phyloP scores from a whole-genome alignment of 2,888 invertebrate genomes.

The Saturnia japonica region DNA sequence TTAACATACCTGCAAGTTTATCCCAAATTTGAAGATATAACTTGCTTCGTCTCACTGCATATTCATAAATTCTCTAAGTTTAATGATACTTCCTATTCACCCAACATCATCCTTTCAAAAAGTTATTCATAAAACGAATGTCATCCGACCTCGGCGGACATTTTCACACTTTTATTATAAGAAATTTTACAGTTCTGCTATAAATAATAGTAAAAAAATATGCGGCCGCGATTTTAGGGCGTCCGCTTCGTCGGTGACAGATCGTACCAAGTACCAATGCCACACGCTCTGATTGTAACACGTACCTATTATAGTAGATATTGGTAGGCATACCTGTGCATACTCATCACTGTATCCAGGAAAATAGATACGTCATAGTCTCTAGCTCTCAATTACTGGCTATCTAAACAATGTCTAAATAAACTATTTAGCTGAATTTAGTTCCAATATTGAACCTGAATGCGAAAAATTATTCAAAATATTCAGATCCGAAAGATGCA shows the following conservation, averaged over 20 bases:
- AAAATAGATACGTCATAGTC: too few species aligned
- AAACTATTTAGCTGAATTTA: too few species aligned
- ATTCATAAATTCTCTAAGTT: background rate
- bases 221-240: constrained; percentile 74
- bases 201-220: constrained; percentile 69
- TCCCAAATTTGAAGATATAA: too few species aligned
- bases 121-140: constrained; percentile 39
- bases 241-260: constrained; percentile 68
- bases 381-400: too few species aligned
- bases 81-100: background rate
- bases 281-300: background rate
- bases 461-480: too few species aligned
- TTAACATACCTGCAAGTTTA: background rate
- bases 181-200: constrained; percentile 74
- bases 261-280: constrained; percentile 29
- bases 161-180: constrained; percentile 74
- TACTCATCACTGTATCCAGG: background rate
- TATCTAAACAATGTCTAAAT: too few species aligned
- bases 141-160: constrained; percentile 69
- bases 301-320: background rate
- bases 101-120: background rate
- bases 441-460: too few species aligned
- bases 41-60: background rate
- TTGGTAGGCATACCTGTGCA: background rate
- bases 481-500: background rate